phyloP scores from a whole-genome alignment of 2,113 vertebrate species.

The Callipepla squamata region DNA sequence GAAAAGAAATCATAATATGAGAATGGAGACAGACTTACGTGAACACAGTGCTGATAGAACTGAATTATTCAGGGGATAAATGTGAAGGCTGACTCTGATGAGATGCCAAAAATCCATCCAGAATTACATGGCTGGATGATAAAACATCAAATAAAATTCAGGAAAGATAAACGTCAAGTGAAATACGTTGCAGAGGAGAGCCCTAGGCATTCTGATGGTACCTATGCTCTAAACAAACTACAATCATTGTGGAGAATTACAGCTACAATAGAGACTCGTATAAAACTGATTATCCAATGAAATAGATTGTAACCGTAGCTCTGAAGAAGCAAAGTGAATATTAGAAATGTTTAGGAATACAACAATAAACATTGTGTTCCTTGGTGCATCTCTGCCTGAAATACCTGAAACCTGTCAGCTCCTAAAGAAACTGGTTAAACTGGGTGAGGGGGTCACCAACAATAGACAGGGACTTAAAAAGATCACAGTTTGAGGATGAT shows the following conservation, averaged over 20 bases:
- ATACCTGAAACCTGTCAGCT: neutral
- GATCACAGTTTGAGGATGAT: neutral
- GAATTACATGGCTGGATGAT: neutral
- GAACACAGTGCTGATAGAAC: neutral
- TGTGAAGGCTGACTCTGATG: neutral
- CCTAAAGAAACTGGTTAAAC: neutral
- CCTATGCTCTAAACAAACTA: neutral
- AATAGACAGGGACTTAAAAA: neutral
- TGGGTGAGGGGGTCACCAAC: neutral
- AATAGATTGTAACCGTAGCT: neutral
- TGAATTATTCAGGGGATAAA: neutral
- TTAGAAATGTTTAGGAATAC: neutral
- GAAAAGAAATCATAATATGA: neutral
- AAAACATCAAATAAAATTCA: neutral
- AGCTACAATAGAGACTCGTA: neutral
- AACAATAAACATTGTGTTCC: neutral
- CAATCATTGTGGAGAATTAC: neutral
- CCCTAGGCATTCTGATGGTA: neutral
- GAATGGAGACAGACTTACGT: neutral
- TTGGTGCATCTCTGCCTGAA: neutral
- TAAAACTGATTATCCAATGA: neutral
- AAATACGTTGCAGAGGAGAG: accelerated
- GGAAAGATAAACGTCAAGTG: neutral
- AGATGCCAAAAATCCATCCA: neutral
- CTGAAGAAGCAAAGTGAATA: neutral